These are phyloP conservation scores for Philaethria dido DNA, from an alignment of 2,888 invertebrate genomes.

Conservation along the genomic window DNA sequence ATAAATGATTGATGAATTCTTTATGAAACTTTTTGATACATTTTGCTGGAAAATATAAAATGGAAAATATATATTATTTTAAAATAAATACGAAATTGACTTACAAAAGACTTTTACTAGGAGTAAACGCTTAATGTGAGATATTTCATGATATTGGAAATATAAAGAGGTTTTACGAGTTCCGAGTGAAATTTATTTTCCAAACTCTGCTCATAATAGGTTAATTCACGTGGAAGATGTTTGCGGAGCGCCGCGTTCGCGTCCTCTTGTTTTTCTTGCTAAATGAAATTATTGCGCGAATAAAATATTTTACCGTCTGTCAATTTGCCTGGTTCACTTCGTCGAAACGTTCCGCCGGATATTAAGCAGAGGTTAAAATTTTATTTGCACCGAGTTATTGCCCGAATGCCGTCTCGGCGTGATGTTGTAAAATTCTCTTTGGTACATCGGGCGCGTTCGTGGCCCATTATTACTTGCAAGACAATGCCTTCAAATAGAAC, in stretches of 20 bases:
- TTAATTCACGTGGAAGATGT: constrained; percentile 79
- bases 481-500: constrained; percentile 75
- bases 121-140: constrained; percentile 8
- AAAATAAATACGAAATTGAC: not conserved
- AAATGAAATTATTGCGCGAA: constrained; percentile 80
- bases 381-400: constrained; percentile 77
- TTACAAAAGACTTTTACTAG: not conserved
- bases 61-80: no score
- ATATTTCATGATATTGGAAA: constrained; percentile 45
- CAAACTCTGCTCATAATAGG: constrained; percentile 74
- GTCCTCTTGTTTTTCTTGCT: constrained; percentile 73
- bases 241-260: constrained; percentile 59
- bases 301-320: constrained; percentile 84
- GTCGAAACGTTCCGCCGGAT: constrained; percentile 70
- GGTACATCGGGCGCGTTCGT: constrained; percentile 61
- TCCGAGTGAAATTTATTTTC: constrained; percentile 69
- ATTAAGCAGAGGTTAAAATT: constrained; percentile 83
- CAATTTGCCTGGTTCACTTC: constrained; percentile 72
- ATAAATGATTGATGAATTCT: no score
- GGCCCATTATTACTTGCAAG: constrained; percentile 69
- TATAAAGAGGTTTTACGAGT: constrained; percentile 61
- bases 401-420: constrained; percentile 61
- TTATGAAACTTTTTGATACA: no score
- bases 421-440: constrained; percentile 66
- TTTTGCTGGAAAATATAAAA: no score